Base-by-base conservation (phyloP, 1,140 invertebrate species). In the Tenebrio molitor region DNA sequence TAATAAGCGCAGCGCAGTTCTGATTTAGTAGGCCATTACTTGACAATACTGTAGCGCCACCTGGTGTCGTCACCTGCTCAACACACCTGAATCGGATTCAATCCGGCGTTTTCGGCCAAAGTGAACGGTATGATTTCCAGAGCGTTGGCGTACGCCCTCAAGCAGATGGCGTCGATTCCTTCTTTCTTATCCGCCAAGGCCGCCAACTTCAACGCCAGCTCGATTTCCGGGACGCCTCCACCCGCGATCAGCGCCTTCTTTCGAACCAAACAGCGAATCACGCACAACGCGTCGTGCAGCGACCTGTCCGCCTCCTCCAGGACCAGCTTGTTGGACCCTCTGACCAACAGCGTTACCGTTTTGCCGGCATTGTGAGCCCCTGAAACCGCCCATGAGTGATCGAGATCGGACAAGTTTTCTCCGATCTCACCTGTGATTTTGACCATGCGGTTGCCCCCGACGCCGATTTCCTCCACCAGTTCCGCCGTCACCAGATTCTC, bases 61-160 rank as follows among this genome's bases (percentile, higher is more conserved):
- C n/a, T n/a, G n/a, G n/a, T n/a, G n/a, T n/a, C n/a, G n/a, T n/a
- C n/a, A 62, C 19, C 21, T 17, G 19, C 53, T 3, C 17, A 19
- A 41, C 15, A 5, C 72, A 79, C 79, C 75, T 82, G 88, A 82
- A 99, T 99, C 0, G 98, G 93, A 85, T 98, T 99, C 1, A 99
- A 86, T n/a, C 98, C 98, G 17, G 98, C 97, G 85, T 99, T 99
- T 86, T 99, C 98, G n/a, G 98, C 96, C 63, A 99, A 86, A 1
- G 98, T 99, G 58, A 92, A 97, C 1, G 98, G 98, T 81, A 99
- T 95, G 1, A 99, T 92, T 86, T 99, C 97, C 16, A 99, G 85
- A 0, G 98, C 96, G 82, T 98, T 94, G 5, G 97, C 96, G 87
- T 95, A 99, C 0, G 95, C 97, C 74, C 93, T 89, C 72, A 95